phyloP scores from a whole-genome alignment of 2,113 vertebrate species.

The Etheostoma cragini region DNA sequence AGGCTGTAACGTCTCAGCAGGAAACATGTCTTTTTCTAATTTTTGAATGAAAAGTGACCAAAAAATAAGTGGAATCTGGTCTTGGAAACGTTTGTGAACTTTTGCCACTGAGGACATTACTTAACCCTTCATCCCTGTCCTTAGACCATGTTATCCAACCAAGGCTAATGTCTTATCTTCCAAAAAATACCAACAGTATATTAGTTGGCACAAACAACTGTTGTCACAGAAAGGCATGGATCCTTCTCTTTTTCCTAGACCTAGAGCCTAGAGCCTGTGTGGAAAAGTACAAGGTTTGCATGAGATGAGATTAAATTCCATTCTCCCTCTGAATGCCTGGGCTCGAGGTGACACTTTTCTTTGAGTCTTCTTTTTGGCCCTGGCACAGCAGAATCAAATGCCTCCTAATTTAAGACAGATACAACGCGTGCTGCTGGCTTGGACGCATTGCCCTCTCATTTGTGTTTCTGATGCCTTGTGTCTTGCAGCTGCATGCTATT shows the following conservation, averaged over 20 bases:
- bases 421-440: constrained; percentile 30
- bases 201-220: constrained; percentile 46
- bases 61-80: constrained; percentile 43
- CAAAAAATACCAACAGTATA: constrained; percentile 5
- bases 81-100: constrained; percentile 25
- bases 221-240: constrained; percentile 55
- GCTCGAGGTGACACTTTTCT: constrained; percentile 62
- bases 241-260: constrained; percentile 39
- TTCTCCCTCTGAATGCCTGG: constrained; percentile 65
- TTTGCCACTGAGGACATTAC: constrained; percentile 13
- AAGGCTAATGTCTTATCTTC: constrained; percentile 32
- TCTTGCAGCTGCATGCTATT: constrained; percentile 62
- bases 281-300: constrained; percentile 81
- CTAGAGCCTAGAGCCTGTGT: constrained; percentile 55
- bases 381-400: constrained; percentile 45
- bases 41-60: constrained; percentile 26
- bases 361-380: constrained; percentile 54
- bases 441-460: not conserved
- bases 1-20: not conserved
- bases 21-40: constrained; percentile 5
- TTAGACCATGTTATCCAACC: not conserved
- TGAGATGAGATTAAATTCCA: constrained; percentile 84
- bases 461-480: constrained; percentile 55
- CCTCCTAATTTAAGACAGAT: constrained; percentile 43
- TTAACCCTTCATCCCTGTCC: constrained; percentile 4